These are phyloP conservation scores for Phylloscopus trochilus DNA, from an alignment of 2,113 vertebrate genomes.

Conservation along the genomic window DNA sequence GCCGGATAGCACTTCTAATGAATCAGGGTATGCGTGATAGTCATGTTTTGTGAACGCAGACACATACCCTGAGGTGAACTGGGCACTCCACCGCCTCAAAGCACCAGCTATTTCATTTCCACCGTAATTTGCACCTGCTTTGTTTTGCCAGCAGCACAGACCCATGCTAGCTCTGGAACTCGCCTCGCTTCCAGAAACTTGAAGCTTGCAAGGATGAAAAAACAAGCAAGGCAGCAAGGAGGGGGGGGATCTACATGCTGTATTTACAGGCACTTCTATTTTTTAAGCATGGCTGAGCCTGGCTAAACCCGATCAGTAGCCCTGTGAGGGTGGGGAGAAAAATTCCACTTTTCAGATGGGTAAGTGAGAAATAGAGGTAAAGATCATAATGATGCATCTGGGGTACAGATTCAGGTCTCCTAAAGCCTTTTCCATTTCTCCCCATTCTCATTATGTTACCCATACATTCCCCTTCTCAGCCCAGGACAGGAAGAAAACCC, in stretches of 20 bases:
- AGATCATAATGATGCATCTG: background rate
- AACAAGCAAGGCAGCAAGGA: slow-evolving; percentile 8
- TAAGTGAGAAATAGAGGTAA: background rate
- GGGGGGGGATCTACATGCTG: background rate
- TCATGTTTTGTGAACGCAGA: slow-evolving; percentile 76
- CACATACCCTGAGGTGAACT: slow-evolving; percentile 75
- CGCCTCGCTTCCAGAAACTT: slow-evolving; percentile 53
- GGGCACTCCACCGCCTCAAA: slow-evolving; percentile 74
- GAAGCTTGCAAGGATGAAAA: slow-evolving; percentile 48
- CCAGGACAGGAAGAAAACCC: background rate
- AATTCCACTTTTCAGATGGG: background rate
- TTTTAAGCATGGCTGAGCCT: background rate
- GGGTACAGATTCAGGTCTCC: background rate
- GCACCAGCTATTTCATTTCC: slow-evolving; percentile 73
- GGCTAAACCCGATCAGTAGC: background rate
- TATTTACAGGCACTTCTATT: background rate
- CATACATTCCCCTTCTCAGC: background rate
- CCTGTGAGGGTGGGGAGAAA: background rate
- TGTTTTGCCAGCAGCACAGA: slow-evolving; percentile 82
- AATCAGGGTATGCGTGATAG: slow-evolving; percentile 73
- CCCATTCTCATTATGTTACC: background rate
- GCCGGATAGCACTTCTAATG: slow-evolving; percentile 79
- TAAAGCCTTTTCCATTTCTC: background rate
- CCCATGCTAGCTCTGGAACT: slow-evolving; percentile 73
- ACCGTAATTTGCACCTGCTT: slow-evolving; percentile 81